Conservation (phyloP, 2,113 vertebrate species). For the Epinephelus cyanopodus region DNA sequence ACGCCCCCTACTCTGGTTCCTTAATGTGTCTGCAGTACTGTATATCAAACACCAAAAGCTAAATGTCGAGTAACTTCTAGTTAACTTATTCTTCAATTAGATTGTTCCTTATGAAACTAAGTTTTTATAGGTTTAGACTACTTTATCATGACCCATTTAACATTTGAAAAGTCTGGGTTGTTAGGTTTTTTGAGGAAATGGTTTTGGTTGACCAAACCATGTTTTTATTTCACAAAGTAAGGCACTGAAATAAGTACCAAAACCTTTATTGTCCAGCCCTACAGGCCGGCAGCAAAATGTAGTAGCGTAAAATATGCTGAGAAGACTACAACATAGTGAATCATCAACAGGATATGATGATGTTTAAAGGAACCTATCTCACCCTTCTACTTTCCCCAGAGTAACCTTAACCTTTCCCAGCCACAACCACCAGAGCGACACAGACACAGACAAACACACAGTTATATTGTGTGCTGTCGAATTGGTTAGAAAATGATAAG, state of each 20-base stretch:
- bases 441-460: not conserved
- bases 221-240: not conserved
- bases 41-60: not conserved
- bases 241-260: not conserved
- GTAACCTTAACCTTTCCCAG: not conserved
- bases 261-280: not conserved
- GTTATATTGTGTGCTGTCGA: not conserved
- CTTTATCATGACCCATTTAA: not conserved
- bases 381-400: not conserved
- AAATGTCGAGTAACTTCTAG: not conserved
- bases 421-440: not conserved
- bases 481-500: slow-evolving; percentile 29
- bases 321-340: not conserved
- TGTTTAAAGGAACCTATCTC: not conserved
- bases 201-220: not conserved
- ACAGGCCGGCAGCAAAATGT: too few relatives aligned
- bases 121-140: not conserved
- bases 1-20: too few relatives aligned
- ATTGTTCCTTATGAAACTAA: not conserved
- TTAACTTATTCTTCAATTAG: not conserved
- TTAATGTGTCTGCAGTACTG: not conserved
- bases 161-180: not conserved
- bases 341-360: not conserved
- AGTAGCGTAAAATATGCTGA: not conserved
- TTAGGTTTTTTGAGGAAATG: not conserved